Percentiles rank a stretch among this genome's conserved stretches.
Conservation (phyloP, 2,888 invertebrate genomes). For the Choristoneura rosaceana region DNA sequence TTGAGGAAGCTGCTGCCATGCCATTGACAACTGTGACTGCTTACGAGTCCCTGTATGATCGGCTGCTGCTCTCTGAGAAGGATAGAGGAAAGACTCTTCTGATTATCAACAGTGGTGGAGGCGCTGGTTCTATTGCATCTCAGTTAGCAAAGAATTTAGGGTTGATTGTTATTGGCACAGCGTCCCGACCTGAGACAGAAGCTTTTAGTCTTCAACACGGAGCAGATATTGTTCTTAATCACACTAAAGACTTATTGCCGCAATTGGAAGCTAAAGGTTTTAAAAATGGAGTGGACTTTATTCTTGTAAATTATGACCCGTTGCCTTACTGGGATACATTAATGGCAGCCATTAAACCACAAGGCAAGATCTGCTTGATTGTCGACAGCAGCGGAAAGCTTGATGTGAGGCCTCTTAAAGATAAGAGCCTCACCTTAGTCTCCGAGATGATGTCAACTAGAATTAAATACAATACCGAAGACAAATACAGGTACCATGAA, state of each 20-base stretch:
- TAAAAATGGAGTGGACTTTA: slow-evolving; percentile 69
- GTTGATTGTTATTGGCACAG: slow-evolving; percentile 75
- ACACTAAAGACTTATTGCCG: slow-evolving; percentile 63
- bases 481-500: slow-evolving; percentile 66
- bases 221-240: slow-evolving; percentile 69
- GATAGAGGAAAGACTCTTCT: slow-evolving; percentile 71
- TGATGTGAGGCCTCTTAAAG: slow-evolving; percentile 66
- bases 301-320: slow-evolving; percentile 75
- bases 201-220: slow-evolving; percentile 65
- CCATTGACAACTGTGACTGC: slow-evolving; percentile 73
- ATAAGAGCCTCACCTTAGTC: slow-evolving; percentile 72
- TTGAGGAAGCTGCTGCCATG: slow-evolving; percentile 78
- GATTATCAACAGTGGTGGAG: slow-evolving; percentile 76
- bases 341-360: slow-evolving; percentile 70
- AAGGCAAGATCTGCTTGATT: slow-evolving; percentile 73
- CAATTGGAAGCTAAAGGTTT: slow-evolving; percentile 67
- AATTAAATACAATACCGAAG: slow-evolving; percentile 72
- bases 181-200: slow-evolving; percentile 67
- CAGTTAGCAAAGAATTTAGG: slow-evolving; percentile 71
- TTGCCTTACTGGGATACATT: slow-evolving; percentile 75
- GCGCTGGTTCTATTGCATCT: slow-evolving; percentile 74
- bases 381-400: slow-evolving; percentile 72
- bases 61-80: slow-evolving; percentile 67
- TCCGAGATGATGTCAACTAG: slow-evolving; percentile 74
- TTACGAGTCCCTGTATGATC: slow-evolving; percentile 69